Percentiles rank a stretch among this genome's conserved stretches.
These are phyloP conservation scores for Clamator glandarius DNA, from an alignment of 2,797 vertebrate species.

Conservation along the genomic window DNA sequence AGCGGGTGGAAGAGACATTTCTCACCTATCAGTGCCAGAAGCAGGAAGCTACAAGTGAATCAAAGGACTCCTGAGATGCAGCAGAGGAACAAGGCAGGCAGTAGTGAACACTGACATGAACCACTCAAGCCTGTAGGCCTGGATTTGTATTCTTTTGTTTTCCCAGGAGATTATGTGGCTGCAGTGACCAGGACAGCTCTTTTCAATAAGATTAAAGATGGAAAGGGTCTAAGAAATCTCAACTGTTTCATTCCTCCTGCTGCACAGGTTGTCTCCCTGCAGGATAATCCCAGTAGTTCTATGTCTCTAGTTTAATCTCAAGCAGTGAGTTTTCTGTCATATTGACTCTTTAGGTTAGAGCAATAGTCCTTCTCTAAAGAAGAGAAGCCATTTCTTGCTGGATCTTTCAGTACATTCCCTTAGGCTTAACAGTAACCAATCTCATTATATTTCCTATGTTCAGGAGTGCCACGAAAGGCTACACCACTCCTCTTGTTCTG, in stretches of 20 bases:
- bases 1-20: constrained; percentile 35
- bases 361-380: neutral
- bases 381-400: neutral
- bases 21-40: constrained; percentile 37
- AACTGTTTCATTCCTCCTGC: neutral
- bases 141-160: neutral
- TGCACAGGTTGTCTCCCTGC: neutral
- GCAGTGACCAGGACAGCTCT: neutral
- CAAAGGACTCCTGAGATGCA: constrained; percentile 8
- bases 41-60: constrained; percentile 25
- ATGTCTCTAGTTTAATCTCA: neutral
- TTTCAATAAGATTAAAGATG: neutral
- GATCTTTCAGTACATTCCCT: neutral
- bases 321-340: neutral
- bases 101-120: neutral
- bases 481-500: neutral
- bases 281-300: neutral
- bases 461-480: neutral
- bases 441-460: neutral
- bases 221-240: neutral
- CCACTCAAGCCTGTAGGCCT: neutral
- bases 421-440: neutral
- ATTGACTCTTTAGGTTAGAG: neutral
- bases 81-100: neutral
- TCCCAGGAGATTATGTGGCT: neutral